These are phyloP conservation scores for Rhinella marina DNA, from an alignment of 2,797 vertebrate species.

Conservation along the genomic window DNA sequence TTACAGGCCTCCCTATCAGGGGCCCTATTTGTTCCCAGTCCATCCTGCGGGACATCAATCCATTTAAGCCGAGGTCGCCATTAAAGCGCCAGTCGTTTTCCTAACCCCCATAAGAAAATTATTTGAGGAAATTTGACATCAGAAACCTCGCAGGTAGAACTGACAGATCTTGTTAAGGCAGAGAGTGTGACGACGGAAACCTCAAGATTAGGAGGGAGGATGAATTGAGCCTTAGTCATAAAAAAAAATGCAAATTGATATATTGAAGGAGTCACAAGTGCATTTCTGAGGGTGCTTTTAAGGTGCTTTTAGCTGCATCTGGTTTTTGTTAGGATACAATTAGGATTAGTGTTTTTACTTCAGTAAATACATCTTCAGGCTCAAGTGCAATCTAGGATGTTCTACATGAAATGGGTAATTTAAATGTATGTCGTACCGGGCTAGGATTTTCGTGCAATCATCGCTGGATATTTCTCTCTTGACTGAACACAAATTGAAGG, in stretches of 20 bases:
- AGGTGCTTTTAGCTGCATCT: conserved; percentile 58
- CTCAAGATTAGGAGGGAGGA: conserved; percentile 30
- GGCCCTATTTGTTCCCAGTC: conserved; percentile 35
- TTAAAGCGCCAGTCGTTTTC: conserved; percentile 37
- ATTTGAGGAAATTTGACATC: conserved; percentile 38
- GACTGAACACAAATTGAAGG: conserved; percentile 52
- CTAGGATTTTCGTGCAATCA: conserved; percentile 46
- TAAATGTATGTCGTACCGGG: conserved; percentile 29
- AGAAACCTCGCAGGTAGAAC: conserved; percentile 35
- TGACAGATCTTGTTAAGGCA: conserved; percentile 32
- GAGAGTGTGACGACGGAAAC: conserved; percentile 44
- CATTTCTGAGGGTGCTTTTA: conserved; percentile 51
- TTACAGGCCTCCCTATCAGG: conserved; percentile 47
- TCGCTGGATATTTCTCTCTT: conserved; percentile 40
- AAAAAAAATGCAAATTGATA: conserved; percentile 59
- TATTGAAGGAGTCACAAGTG: conserved; percentile 50
- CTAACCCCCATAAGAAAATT: conserved; percentile 3
- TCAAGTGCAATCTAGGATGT: conserved; percentile 51
- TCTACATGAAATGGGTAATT: conserved; percentile 52
- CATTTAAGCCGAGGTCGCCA: conserved; percentile 40
- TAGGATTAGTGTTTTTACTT: conserved; percentile 59
- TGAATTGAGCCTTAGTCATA: conserved; percentile 39
- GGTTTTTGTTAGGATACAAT: conserved; percentile 61
- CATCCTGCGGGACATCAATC: conserved; percentile 33
- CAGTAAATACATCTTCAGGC: conserved; percentile 60